Evolutionary conservation across 2,797 vertebrate genomes (phyloP), one percentile per base, ranked within the genome.

Genomic region (Tiaroga cobitis): DNA sequence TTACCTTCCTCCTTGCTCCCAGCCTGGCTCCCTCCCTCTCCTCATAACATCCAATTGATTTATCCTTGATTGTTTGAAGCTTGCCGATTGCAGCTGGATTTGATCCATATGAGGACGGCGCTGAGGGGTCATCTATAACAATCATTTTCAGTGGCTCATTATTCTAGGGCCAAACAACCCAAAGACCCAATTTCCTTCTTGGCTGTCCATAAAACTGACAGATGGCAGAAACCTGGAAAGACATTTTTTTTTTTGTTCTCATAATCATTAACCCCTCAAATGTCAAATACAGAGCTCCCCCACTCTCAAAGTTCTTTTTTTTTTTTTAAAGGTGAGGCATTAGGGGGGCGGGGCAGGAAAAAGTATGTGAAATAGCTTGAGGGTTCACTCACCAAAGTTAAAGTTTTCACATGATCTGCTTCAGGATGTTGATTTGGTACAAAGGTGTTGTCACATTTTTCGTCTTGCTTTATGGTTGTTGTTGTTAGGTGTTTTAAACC

Each of bases 151-250:
- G 91, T 92, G 92, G 92, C 94, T 95, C 94, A 92, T 95, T 95
- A 96, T 94, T 94, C 90, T 88, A 87, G 80, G 90, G 89, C 92
- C 92, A 92, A 94, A 94, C 91, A 94, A 92, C 90, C 90, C 91
- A 94, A 94, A 94, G 91, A 93, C 91, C 93, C 92, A 93, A 93
- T 95, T 96, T 95, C 93, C 94, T 94, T 93, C 88, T 90, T 80
- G 91, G 93, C 91, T 92, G 93, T 94, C 94, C 93, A 93, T 95
- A 94, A 95, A 95, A 93, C 91, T 94, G 95, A 96, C 93, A 95
- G 93, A 95, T 94, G 94, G 94, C 92, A 88, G 89, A 93, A 94
- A 94, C 92, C 94, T 94, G 93, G 92, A 93, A 93, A 94, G 91
- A 92, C 91, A 91, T 93, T 77, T 76, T 76, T 87, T 81, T 88